Percentiles rank a stretch among this genome's conserved stretches.
Evolutionary conservation across 2,888 invertebrate species (phyloP).

Genomic region (Microplitis manilae): DNA sequence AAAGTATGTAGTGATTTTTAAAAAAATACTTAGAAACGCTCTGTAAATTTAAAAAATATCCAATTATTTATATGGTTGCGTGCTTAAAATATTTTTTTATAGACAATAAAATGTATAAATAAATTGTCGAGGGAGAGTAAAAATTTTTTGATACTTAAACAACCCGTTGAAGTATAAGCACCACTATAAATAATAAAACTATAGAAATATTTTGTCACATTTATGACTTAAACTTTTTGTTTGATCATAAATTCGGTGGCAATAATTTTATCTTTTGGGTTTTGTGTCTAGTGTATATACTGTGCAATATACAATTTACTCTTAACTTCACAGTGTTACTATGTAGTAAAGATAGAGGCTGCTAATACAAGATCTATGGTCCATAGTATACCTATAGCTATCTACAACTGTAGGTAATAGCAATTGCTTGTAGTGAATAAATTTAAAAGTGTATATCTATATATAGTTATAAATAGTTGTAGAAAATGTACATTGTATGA

Average conservation of each 20-base stretch:
- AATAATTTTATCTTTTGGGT: slow-evolving; percentile 20
- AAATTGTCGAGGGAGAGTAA: not conserved
- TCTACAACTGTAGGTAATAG: not conserved
- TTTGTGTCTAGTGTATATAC: not conserved
- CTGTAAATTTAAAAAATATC: no score
- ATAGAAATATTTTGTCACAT: slow-evolving; percentile 70
- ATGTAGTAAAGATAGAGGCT: not conserved
- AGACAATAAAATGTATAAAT: not conserved
- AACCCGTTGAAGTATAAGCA: slow-evolving; percentile 40
- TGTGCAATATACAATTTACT: not conserved
- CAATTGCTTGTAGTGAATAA: no score
- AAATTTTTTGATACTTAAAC: not conserved
- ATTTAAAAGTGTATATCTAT: not conserved
- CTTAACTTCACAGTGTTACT: not conserved
- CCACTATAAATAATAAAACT: slow-evolving; percentile 63
- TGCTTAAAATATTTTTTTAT: not conserved
- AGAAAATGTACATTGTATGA: slow-evolving; percentile 8
- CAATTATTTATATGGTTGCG: slow-evolving; percentile 6
- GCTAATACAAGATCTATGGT: not conserved
- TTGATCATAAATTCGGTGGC: slow-evolving; percentile 68
- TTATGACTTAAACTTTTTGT: slow-evolving; percentile 65
- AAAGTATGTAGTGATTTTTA: no score
- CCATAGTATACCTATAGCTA: not conserved
- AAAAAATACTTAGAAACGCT: no score
- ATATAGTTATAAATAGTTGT: not conserved